phyloP scores from a whole-genome alignment of 2,797 vertebrate species.

The Geotrypetes seraphini region DNA sequence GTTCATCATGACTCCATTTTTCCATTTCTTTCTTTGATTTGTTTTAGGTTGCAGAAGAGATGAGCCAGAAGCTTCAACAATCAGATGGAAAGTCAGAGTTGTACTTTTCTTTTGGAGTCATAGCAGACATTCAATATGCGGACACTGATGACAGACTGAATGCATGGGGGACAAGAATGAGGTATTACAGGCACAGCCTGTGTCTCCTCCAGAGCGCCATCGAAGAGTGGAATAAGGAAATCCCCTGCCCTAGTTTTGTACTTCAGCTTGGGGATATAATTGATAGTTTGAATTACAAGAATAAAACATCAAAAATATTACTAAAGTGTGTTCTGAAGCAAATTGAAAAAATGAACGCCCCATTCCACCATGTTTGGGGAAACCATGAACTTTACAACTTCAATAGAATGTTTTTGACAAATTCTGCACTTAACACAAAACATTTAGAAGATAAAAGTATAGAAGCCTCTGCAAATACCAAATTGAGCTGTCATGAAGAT shows the following conservation, averaged over 20 bases:
- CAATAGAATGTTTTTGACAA: slow-evolving; percentile 52
- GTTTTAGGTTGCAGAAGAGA: no score
- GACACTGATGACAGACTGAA: slow-evolving; percentile 75
- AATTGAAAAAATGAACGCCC: slow-evolving; percentile 39
- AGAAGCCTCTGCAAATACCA: not conserved
- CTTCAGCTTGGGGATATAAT: slow-evolving; percentile 86
- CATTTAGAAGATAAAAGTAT: slow-evolving; percentile 4
- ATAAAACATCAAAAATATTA: slow-evolving; percentile 49
- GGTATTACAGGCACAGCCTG: slow-evolving; percentile 76
- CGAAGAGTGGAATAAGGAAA: slow-evolving; percentile 51
- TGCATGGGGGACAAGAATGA: slow-evolving; percentile 40
- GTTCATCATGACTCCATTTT: no score
- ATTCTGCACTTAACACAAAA: slow-evolving; percentile 61
- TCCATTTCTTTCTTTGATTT: no score
- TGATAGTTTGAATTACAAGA: slow-evolving; percentile 69
- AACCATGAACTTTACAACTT: slow-evolving; percentile 96
- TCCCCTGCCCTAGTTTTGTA: slow-evolving; percentile 50
- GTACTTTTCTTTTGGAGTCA: slow-evolving; percentile 74
- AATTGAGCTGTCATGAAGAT: not conserved
- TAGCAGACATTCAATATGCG: slow-evolving; percentile 84
- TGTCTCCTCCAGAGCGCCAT: slow-evolving; percentile 53
- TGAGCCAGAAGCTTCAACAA: no score
- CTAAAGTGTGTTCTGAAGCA: slow-evolving; percentile 56
- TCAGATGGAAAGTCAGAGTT: slow-evolving; percentile 26
- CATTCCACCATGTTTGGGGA: slow-evolving; percentile 87